Percentiles rank a stretch among this genome's conserved stretches.
Evolutionary conservation across 2,888 invertebrate genomes (phyloP).

Genomic region (Leistus spinibarbis): DNA sequence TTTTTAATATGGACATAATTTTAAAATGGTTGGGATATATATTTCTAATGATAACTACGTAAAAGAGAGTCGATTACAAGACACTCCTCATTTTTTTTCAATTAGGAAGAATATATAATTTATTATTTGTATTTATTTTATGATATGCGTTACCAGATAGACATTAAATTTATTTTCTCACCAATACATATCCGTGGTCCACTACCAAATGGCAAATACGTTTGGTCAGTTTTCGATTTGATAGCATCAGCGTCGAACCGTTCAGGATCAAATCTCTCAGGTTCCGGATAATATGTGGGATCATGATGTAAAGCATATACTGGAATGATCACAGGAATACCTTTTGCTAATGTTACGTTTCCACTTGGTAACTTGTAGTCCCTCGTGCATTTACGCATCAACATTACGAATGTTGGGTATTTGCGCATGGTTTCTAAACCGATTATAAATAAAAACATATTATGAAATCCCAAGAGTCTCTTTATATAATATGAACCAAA

Average conservation of each 20-base stretch:
- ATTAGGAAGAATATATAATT: no score
- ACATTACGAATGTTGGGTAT: slow-evolving; percentile 49
- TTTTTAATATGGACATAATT: no score
- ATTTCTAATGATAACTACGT: no score
- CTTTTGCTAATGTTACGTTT: slow-evolving; percentile 42
- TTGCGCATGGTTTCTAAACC: slow-evolving; percentile 51
- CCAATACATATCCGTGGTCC: slow-evolving; percentile 42
- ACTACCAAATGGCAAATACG: slow-evolving; percentile 47
- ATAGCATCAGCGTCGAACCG: slow-evolving; percentile 46
- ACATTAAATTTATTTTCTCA: not conserved
- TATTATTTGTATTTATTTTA: no score
- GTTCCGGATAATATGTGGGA: slow-evolving; percentile 49
- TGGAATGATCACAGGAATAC: slow-evolving; percentile 45
- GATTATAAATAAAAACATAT: not conserved
- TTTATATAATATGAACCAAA: no score
- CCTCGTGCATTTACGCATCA: slow-evolving; percentile 46
- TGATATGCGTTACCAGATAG: no score
- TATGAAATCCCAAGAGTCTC: no score
- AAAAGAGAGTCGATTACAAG: no score
- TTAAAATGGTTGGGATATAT: no score
- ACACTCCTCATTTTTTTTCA: no score
- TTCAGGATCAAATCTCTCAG: slow-evolving; percentile 50
- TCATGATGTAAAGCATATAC: slow-evolving; percentile 48
- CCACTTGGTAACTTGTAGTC: slow-evolving; percentile 45
- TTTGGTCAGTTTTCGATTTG: slow-evolving; percentile 39